These are phyloP conservation scores for Toxostoma redivivum DNA, from an alignment of 2,113 vertebrate species.

Conservation along the genomic window DNA sequence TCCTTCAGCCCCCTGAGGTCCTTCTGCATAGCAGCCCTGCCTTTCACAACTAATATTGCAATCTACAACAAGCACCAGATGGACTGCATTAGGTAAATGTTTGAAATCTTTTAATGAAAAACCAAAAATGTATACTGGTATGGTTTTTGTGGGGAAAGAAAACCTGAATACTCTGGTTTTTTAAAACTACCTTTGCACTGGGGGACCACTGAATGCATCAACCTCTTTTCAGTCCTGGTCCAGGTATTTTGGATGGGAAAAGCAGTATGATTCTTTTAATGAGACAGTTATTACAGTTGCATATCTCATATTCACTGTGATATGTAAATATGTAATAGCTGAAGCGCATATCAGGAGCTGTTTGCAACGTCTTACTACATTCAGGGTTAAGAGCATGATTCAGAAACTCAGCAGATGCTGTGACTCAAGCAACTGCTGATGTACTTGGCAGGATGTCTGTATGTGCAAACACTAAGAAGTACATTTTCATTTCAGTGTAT, in stretches of 20 bases:
- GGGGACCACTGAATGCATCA: neutral
- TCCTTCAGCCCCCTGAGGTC: neutral
- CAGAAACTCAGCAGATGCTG: conserved; percentile 55
- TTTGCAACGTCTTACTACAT: conserved; percentile 18
- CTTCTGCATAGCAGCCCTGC: neutral
- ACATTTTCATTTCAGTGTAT: conserved; percentile 18
- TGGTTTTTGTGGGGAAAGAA: neutral
- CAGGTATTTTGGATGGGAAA: neutral
- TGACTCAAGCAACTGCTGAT: conserved; percentile 60
- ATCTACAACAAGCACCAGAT: neutral
- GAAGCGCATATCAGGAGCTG: neutral
- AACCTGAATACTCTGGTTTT: rapidly evolving
- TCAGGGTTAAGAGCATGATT: conserved; percentile 45
- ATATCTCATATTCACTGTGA: neutral
- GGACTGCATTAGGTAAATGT: neutral
- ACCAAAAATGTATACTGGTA: neutral
- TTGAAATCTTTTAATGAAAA: neutral
- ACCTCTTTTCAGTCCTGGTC: neutral
- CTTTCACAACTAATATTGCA: neutral
- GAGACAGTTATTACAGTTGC: neutral
- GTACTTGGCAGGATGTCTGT: conserved; percentile 44
- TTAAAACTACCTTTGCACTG: neutral
- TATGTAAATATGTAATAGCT: neutral
- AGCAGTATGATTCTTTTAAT: neutral
- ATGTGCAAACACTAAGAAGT: conserved; percentile 46